Conservation (phyloP, 2,888 invertebrate species). For the Caenorhabditis sulstoni region DNA sequence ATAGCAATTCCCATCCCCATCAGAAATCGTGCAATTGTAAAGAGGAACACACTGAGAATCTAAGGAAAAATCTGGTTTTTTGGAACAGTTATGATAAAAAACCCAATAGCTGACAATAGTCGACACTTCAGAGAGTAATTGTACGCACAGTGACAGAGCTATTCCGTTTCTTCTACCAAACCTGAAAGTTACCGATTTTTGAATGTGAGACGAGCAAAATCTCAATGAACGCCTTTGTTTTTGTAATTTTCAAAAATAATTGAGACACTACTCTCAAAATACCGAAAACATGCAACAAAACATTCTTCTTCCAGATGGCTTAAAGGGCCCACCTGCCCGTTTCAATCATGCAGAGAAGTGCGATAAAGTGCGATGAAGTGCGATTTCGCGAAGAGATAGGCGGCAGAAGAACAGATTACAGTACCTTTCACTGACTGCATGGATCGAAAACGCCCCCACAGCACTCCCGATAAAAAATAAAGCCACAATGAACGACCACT, state of each 20-base stretch:
- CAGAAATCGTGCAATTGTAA: slow-evolving; percentile 20
- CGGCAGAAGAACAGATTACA: too few species aligned
- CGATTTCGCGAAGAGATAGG: too few species aligned
- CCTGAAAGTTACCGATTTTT: too few species aligned
- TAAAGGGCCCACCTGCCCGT: too few species aligned
- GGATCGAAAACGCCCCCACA: slow-evolving; percentile 18
- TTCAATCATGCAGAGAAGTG: too few species aligned
- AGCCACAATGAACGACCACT: slow-evolving; percentile 32
- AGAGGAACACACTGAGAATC: not conserved
- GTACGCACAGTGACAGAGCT: not conserved
- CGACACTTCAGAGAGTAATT: not conserved
- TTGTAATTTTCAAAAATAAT: too few species aligned
- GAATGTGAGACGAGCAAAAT: too few species aligned
- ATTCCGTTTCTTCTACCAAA: slow-evolving; percentile 24
- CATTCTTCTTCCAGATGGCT: too few species aligned
- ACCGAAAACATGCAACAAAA: too few species aligned
- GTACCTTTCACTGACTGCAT: slow-evolving; percentile 6
- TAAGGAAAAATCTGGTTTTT: not conserved
- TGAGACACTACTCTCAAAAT: too few species aligned
- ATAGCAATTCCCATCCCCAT: slow-evolving; percentile 24
- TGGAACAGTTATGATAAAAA: not conserved
- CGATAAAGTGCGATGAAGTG: too few species aligned
- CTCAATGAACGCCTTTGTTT: too few species aligned
- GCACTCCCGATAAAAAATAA: slow-evolving; percentile 17
- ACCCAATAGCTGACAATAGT: slow-evolving; percentile 24